Conservation (phyloP, 1,140 invertebrate genomes). For the Rhopalosiphum padi region DNA sequence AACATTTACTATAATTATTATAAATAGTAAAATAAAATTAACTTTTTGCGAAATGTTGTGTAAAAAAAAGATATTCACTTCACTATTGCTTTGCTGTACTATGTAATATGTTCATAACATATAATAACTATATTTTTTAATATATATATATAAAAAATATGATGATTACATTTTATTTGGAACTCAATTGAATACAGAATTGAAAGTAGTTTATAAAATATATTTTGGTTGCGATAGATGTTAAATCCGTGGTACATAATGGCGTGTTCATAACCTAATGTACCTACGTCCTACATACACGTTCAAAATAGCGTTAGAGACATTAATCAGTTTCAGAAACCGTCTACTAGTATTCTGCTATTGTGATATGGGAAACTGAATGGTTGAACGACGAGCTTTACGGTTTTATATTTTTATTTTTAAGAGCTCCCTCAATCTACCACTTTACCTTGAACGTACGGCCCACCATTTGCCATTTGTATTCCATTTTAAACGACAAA, state of each 20-base stretch:
- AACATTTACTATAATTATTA: neutral
- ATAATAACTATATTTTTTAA: neutral
- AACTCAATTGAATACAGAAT: neutral
- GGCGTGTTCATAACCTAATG: neutral
- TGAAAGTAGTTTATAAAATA: neutral
- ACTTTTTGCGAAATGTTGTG: neutral
- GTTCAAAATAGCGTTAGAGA: neutral
- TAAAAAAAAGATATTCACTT: neutral
- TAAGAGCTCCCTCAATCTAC: neutral
- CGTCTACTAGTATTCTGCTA: neutral
- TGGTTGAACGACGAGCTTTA: constrained; percentile 3
- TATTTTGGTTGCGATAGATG: neutral
- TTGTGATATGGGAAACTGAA: neutral
- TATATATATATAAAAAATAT: neutral
- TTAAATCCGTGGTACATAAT: neutral
- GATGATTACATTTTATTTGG: neutral
- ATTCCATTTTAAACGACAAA: constrained; percentile 38
- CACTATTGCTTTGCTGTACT: neutral
- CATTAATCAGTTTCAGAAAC: constrained; percentile 45
- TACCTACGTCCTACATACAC: neutral
- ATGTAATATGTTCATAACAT: neutral
- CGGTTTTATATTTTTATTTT: neutral
- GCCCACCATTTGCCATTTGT: neutral
- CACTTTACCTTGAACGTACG: neutral
- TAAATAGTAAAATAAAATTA: neutral